Base-by-base conservation (phyloP, 2,113 vertebrate species). In the Myxocyprinus asiaticus region DNA sequence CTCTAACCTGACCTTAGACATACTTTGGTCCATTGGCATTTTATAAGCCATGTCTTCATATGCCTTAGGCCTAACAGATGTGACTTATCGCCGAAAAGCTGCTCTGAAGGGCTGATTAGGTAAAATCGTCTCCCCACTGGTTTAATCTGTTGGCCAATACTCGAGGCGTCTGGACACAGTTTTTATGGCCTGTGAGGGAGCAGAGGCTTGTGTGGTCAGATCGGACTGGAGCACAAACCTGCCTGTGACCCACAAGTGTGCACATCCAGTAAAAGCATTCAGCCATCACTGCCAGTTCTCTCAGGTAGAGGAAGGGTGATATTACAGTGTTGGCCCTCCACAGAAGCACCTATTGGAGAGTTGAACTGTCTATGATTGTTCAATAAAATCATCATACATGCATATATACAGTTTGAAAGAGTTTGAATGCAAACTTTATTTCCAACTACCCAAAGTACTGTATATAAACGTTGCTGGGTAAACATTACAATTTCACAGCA, bases 101-200 rank as follows among this genome's bases (percentile, higher is more conserved):
- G 48, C 64, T n/a, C 3, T 9, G 7, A 62, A 73, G 17, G 50
- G 53, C n/a, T 67, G 42, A 53, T 62, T 43, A 33, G 22, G 22
- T 33, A n/a, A 45, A 63, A 64, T 33, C 15, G 2, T 78, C 42
- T 14, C 12, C 22, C 51, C 5, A 58, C 64, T 9, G 2, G 9
- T 64, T 76, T 79, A 72, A 74, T 70, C 77, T 74, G 42, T 73
- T 79, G 81, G 65, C 65, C 22, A 45, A 69, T 79, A 68, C 48
- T 3, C 5, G 58, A 83, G 82, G 82, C 63, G 65, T 76, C 79
- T 81, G 83, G 79, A 76, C 66, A 67, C 42, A 59, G 59, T 45
- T 81, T 79, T 81, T 79, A 62, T 75, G 45, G 75, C 63, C 62
- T 81, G 64, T 62, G 50, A 74, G 56, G 45, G 50, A 66, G 17